Evolutionary conservation across 2,113 vertebrate genomes (phyloP).

Genomic region (Promerops cafer): DNA sequence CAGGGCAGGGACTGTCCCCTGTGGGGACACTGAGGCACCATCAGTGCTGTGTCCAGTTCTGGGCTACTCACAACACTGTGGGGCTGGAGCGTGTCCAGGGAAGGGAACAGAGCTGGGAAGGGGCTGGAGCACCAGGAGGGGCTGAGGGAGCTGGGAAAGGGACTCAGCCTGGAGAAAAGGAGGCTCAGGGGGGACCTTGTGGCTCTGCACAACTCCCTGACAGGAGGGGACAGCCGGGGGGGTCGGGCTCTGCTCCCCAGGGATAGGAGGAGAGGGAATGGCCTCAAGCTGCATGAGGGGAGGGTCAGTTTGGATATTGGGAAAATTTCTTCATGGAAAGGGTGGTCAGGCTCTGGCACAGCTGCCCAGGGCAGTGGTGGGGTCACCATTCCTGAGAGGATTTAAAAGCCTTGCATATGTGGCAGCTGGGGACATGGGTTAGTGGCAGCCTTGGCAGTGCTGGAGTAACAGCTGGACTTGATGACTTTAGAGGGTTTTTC

Average conservation of each 20-base stretch:
- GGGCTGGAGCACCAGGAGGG: accelerated
- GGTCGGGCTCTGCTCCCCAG: accelerated
- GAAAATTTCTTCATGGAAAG: neutral
- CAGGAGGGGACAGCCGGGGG: neutral
- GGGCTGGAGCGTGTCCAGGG: accelerated
- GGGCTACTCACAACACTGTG: neutral
- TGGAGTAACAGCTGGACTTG: neutral
- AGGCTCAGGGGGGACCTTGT: neutral
- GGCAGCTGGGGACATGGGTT: accelerated
- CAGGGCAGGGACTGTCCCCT: neutral
- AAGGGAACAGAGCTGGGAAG: neutral
- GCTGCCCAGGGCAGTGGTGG: neutral
- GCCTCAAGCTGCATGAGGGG: neutral
- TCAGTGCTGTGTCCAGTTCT: accelerated
- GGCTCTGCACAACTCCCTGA: neutral
- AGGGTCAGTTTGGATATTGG: neutral
- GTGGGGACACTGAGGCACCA: neutral
- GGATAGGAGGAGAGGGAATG: accelerated
- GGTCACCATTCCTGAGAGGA: accelerated
- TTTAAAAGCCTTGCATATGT: neutral
- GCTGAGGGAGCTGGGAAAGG: neutral
- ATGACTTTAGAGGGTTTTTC: neutral
- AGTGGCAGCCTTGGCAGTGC: neutral
- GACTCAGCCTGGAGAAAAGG: neutral
- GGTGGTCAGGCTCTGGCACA: neutral